These are phyloP conservation scores for Agelas oroides DNA, from an alignment of 37 sponge, comb jelly and placozoan genomes.

Conservation along the genomic window DNA sequence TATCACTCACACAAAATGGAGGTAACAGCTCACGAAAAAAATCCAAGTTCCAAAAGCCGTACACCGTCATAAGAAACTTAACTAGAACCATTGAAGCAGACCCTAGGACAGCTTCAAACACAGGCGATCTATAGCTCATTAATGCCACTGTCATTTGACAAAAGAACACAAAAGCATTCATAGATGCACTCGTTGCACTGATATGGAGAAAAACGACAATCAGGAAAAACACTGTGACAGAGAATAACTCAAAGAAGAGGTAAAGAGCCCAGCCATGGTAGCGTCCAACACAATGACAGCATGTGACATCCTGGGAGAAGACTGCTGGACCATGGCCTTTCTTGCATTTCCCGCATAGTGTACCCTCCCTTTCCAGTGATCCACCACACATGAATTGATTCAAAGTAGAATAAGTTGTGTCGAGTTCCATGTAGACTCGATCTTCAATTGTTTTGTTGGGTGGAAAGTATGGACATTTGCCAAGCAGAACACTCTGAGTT, in stretches of 20 bases:
- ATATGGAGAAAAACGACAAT: constrained; percentile 12
- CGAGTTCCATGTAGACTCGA: not conserved
- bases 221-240: not conserved
- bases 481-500: not conserved
- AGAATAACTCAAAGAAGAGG: constrained; percentile 8
- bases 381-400: constrained; percentile 33
- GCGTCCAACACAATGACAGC: not conserved
- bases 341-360: not conserved
- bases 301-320: constrained; percentile 7
- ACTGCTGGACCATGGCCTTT: constrained; percentile 1
- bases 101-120: not conserved
- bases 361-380: not conserved
- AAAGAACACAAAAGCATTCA: constrained; percentile 22
- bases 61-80: not conserved
- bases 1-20: constrained; percentile 38
- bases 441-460: not conserved
- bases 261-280: constrained; percentile 21
- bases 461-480: constrained; percentile 10
- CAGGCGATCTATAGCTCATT: not conserved
- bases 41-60: constrained; percentile 61
- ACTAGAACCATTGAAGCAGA: not conserved
- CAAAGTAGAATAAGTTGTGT: not conserved
- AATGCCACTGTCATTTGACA: constrained; percentile 6
- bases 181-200: not conserved
- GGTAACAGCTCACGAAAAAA: constrained; percentile 48